phyloP scores from a whole-genome alignment of 2,797 vertebrate species.

The Apogon hyalosoma region DNA sequence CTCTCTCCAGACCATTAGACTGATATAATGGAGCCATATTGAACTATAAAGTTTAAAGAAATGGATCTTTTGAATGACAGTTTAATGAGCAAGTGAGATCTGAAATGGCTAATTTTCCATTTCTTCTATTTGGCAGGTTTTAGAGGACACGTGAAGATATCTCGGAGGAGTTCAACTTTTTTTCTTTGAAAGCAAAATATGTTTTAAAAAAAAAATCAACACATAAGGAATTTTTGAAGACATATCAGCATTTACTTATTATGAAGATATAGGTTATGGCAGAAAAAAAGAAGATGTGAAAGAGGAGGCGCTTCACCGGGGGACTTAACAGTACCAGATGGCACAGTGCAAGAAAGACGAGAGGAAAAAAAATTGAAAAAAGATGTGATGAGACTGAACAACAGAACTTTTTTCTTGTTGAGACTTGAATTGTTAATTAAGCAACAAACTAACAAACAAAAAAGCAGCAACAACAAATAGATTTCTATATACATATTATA shows the following conservation, averaged over 20 bases:
- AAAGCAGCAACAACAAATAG: constrained; percentile 88
- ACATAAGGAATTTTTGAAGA: constrained; percentile 84
- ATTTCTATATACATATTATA: constrained; percentile 91
- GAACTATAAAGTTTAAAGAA: constrained; percentile 70
- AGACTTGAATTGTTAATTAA: constrained; percentile 89
- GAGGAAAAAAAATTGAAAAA: constrained; percentile 71
- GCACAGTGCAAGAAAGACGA: constrained; percentile 73
- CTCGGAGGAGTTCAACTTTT: constrained; percentile 83
- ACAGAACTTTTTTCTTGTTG: constrained; percentile 86
- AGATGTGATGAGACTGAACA: constrained; percentile 81
- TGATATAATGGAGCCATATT: constrained; percentile 75
- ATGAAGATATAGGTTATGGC: constrained; percentile 75
- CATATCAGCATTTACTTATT: constrained; percentile 89
- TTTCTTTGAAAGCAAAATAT: constrained; percentile 84
- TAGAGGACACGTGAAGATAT: constrained; percentile 83
- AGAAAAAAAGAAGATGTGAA: constrained; percentile 58
- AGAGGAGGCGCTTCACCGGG: constrained; percentile 65
- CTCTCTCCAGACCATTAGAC: constrained; percentile 72
- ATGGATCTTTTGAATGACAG: constrained; percentile 68
- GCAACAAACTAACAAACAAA: constrained; percentile 87
- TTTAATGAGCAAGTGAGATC: constrained; percentile 71
- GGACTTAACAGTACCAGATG: constrained; percentile 78
- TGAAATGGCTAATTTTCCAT: constrained; percentile 55
- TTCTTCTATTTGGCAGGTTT: constrained; percentile 75
- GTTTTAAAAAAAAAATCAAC: constrained; percentile 80